phyloP scores from a whole-genome alignment of 2,888 invertebrate genomes.

The Parascotia fuliginaria region DNA sequence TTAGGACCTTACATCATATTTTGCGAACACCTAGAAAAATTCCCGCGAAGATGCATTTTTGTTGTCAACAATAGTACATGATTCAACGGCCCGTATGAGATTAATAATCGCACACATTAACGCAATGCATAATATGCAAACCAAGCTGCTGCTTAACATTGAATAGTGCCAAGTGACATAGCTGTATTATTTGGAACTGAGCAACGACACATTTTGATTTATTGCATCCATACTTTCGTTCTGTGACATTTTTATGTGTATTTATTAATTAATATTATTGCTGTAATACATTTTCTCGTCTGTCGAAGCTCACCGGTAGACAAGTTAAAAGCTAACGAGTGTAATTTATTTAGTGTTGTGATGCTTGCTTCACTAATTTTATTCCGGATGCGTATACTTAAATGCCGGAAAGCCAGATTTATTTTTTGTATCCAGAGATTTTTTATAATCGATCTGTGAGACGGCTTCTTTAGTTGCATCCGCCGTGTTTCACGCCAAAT shows the following conservation, averaged over 20 bases:
- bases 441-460: conserved; percentile 52
- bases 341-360: conserved; percentile 29
- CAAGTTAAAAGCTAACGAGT: conserved; percentile 25
- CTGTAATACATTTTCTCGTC: conserved; percentile 21
- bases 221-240: conserved; percentile 43
- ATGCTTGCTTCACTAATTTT: conserved; percentile 40
- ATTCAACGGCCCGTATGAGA: too few species aligned
- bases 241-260: conserved; percentile 35
- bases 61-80: too few species aligned
- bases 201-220: conserved; percentile 40
- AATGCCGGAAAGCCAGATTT: conserved; percentile 56
- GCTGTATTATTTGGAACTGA: background rate
- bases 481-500: too few species aligned
- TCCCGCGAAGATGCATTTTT: too few species aligned
- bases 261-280: conserved; percentile 36
- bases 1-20: too few species aligned
- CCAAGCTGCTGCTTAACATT: too few species aligned
- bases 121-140: too few species aligned
- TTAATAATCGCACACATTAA: too few species aligned
- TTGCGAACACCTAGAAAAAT: too few species aligned
- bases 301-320: conserved; percentile 13
- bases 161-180: background rate
- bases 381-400: conserved; percentile 45
- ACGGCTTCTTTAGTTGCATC: conserved; percentile 40
- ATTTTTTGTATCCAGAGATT: conserved; percentile 54